A percentile compares a stretch with the other conserved stretches of the same genome.
Evolutionary conservation across 2,113 vertebrate genomes (phyloP).

Genomic region (Zosterops hypoxanthus): DNA sequence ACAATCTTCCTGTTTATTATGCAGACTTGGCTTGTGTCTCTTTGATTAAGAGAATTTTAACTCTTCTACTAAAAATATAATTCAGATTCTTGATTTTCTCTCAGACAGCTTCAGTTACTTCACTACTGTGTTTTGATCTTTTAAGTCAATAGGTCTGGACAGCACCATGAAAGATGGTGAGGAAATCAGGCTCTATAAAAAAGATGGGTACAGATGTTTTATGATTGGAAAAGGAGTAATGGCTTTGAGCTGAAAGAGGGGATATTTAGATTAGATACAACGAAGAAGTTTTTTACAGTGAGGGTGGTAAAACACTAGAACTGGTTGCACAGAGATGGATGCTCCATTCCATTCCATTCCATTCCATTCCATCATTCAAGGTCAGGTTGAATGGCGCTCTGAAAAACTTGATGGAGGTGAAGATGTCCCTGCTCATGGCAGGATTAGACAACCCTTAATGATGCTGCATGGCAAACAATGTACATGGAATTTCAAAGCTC

Average conservation of each 20-base stretch:
- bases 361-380: neutral
- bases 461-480: rapidly evolving
- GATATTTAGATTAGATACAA: neutral
- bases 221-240: neutral
- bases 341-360: too few species aligned
- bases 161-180: neutral
- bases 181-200: neutral
- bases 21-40: neutral
- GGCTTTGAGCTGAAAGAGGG: neutral
- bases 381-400: rapidly evolving
- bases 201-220: neutral
- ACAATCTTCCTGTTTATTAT: neutral
- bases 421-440: neutral
- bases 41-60: neutral
- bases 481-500: neutral
- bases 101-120: neutral
- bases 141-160: neutral
- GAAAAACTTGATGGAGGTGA: neutral
- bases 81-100: neutral
- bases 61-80: neutral
- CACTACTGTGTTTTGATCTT: neutral
- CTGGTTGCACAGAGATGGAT: neutral
- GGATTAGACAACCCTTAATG: neutral
- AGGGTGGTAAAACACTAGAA: neutral
- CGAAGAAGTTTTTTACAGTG: neutral